Base-by-base conservation (phyloP, 2,888 invertebrate species). In the Caenorhabditis doughertyi region DNA sequence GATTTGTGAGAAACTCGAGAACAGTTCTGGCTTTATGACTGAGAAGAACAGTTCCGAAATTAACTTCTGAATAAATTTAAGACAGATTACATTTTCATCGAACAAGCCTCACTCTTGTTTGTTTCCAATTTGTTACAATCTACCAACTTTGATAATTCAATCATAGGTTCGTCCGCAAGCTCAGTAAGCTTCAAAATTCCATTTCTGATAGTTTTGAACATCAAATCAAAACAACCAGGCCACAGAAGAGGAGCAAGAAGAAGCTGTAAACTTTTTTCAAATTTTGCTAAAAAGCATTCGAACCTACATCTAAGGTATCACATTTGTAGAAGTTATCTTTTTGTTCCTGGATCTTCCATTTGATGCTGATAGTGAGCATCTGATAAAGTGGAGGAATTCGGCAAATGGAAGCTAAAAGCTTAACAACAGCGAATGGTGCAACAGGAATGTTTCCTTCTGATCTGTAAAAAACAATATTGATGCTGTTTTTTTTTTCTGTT, bases 11-110 rank as follows among this genome's bases (percentile, higher is more conserved):
- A 76, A 85, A 89, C n/a, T 81, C 73, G 25, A 89, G 84, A 3
- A 89, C 55, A n/a, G 56, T 79, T 8, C 56, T 64, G 21, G 88
- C 64, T 58, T 87, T 85, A n/a, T 73, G 68, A 18, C 82, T 67
- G n/a, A 88, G 73, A 21, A 90, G 39, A 9, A 79, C 21, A 1
- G 88, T 88, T 55, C 89, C 89, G 58, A 80, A 84, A 35, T 84
- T 87, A 25, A 83, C 62, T 13, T 62, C 65, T 65, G 35, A 65
- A 51, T 35, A 3, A 44, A 44, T 18, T 18, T 27, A n/a, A 29
- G 27, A 47, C 23, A n/a, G 32, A 27, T 60, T 27, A 62, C 16
- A 35, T 21, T 8, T 1, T 49, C 11, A 51, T n/a, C n/a, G n/a
- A 13, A 23, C 23, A 3, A 4, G 21, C 2, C 64, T 11, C 11